Conservation (phyloP, 2,113 vertebrate species). For the Nesoenas mayeri region DNA sequence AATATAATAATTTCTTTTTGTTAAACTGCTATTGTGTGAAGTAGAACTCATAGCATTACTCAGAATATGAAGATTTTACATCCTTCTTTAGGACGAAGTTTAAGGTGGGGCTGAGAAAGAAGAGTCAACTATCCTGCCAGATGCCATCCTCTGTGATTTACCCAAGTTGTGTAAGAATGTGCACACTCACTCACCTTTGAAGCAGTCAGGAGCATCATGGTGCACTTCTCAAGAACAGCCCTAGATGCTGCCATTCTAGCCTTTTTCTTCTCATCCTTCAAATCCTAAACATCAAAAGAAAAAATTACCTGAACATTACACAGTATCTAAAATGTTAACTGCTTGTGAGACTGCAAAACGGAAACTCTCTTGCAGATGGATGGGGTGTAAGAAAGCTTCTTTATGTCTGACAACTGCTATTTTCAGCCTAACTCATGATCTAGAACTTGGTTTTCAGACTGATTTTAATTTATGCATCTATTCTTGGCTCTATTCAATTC, state of each 20-base stretch:
- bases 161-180: neutral
- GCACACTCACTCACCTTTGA: constrained; percentile 84
- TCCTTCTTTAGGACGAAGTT: neutral
- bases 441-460: neutral
- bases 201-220: constrained; percentile 99
- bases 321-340: neutral
- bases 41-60: neutral
- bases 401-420: neutral
- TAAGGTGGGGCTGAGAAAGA: neutral
- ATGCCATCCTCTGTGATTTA: neutral
- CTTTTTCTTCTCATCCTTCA: constrained; percentile 98
- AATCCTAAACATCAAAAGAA: constrained; percentile 78
- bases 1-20: neutral
- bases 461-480: constrained; percentile 6
- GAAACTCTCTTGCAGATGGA: neutral
- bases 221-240: constrained; percentile 96
- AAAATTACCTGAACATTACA: neutral
- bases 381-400: neutral
- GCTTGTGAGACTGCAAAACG: neutral
- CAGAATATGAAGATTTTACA: neutral
- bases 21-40: neutral
- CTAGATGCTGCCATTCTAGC: constrained; percentile 96
- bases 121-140: neutral
- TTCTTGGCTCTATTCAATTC: neutral
- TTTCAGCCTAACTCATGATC: constrained; percentile 9